Evolutionary conservation across 2,888 invertebrate species (phyloP).

Genomic region (Teleogryllus oceanicus): DNA sequence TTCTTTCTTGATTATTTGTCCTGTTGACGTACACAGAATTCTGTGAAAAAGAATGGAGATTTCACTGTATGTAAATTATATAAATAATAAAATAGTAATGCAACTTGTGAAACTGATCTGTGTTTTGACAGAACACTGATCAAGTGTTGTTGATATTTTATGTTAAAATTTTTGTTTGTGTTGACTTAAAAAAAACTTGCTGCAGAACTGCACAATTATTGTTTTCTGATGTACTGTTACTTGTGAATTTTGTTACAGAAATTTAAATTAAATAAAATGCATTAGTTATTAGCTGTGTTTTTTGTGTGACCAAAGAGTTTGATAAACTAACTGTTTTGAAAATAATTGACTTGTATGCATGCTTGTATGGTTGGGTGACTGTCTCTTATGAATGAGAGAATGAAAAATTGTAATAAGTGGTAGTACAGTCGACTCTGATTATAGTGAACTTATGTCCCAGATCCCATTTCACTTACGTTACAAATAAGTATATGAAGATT

Average conservation of each 20-base stretch:
- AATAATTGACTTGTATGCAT: too few species aligned
- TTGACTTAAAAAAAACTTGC: not conserved
- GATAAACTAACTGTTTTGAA: too few species aligned
- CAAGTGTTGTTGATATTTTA: not conserved
- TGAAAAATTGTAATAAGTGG: too few species aligned
- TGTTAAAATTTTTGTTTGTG: not conserved
- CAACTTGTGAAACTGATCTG: not conserved
- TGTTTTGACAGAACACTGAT: not conserved
- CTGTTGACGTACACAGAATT: too few species aligned
- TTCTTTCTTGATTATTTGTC: too few species aligned
- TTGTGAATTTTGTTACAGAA: conserved; percentile 11
- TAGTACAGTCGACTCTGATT: too few species aligned
- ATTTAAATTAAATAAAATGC: conserved; percentile 1
- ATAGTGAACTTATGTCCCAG: too few species aligned
- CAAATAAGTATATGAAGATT: too few species aligned
- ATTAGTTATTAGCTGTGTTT: not conserved
- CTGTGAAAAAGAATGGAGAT: not conserved
- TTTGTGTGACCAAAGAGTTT: not conserved
- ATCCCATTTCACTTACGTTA: too few species aligned
- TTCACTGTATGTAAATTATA: not conserved
- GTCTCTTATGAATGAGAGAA: too few species aligned
- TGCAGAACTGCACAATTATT: conserved; percentile 18
- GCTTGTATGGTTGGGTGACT: too few species aligned
- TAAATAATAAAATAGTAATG: not conserved
- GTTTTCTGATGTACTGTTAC: conserved; percentile 18